phyloP scores from a whole-genome alignment of 2,888 invertebrate species.

The Hirtodrosophila cameraria region DNA sequence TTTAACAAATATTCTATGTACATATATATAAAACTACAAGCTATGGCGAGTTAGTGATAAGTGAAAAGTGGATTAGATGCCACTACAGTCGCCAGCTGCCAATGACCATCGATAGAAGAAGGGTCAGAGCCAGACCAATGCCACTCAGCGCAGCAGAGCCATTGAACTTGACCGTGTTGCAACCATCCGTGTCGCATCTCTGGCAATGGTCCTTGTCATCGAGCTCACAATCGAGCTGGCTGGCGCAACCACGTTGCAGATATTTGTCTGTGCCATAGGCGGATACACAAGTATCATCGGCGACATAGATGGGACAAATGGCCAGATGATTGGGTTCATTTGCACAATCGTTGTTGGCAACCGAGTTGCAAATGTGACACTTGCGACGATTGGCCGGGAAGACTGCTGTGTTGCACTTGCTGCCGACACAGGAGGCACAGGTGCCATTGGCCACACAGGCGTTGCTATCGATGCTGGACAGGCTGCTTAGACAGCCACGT shows the following conservation, averaged over 20 bases:
- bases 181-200: conserved; percentile 67
- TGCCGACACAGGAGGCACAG: conserved; percentile 69
- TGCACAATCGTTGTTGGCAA: conserved; percentile 50
- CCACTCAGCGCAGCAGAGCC: conserved; percentile 52
- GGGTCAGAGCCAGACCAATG: conserved; percentile 59
- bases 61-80: not conserved
- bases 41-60: conserved; percentile 25
- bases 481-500: conserved; percentile 70
- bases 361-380: conserved; percentile 80
- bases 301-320: conserved; percentile 72
- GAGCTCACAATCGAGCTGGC: conserved; percentile 63
- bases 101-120: conserved; percentile 53
- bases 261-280: conserved; percentile 21
- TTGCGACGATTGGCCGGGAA: conserved; percentile 74
- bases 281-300: conserved; percentile 71
- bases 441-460: conserved; percentile 62
- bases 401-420: conserved; percentile 74
- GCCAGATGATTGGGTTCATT: conserved; percentile 47
- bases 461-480: conserved; percentile 48
- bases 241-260: conserved; percentile 74
- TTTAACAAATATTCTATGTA: conserved; percentile 47
- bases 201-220: conserved; percentile 63
- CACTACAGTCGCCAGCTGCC: conserved; percentile 27
- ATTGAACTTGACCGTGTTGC: conserved; percentile 69
- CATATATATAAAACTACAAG: conserved; percentile 55